These are phyloP conservation scores for Acrocephalus scirpaceus DNA, from an alignment of 2,797 vertebrate genomes.

Conservation along the genomic window DNA sequence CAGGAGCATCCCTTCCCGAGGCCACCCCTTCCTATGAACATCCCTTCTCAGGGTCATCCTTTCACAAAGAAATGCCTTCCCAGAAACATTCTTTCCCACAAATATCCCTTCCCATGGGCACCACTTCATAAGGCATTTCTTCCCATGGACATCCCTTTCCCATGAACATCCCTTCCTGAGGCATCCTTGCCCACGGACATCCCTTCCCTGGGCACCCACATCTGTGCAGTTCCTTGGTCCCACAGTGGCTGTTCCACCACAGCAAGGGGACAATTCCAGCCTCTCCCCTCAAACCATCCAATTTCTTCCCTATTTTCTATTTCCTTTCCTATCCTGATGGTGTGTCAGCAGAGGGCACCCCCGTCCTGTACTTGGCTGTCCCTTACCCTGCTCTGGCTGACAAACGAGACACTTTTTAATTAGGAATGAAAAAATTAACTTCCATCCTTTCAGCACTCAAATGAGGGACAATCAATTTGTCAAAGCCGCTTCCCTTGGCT, in stretches of 20 bases:
- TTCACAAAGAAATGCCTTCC: not conserved
- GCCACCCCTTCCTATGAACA: not conserved
- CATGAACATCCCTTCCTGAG: not conserved
- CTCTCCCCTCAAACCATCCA: rapidly evolving
- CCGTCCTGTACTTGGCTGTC: rapidly evolving
- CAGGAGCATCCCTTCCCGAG: not conserved
- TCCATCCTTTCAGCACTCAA: not conserved
- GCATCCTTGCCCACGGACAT: not conserved
- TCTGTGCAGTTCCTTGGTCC: not conserved
- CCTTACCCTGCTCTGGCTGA: not conserved
- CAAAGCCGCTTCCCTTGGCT: not conserved
- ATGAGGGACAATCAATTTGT: not conserved
- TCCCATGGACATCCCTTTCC: not conserved
- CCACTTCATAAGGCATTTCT: not conserved
- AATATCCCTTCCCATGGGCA: not conserved
- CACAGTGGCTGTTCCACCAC: rapidly evolving
- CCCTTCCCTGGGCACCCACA: not conserved
- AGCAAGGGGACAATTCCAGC: not conserved
- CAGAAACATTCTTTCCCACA: not conserved
- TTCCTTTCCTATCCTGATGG: not conserved
- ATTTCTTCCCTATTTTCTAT: not conserved
- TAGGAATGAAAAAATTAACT: not conserved
- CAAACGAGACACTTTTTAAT: not conserved
- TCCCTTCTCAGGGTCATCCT: not conserved
- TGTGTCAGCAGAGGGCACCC: conserved; percentile 53